Base-by-base conservation (phyloP, 2,888 invertebrate genomes). In the Parnassius glacialis region DNA sequence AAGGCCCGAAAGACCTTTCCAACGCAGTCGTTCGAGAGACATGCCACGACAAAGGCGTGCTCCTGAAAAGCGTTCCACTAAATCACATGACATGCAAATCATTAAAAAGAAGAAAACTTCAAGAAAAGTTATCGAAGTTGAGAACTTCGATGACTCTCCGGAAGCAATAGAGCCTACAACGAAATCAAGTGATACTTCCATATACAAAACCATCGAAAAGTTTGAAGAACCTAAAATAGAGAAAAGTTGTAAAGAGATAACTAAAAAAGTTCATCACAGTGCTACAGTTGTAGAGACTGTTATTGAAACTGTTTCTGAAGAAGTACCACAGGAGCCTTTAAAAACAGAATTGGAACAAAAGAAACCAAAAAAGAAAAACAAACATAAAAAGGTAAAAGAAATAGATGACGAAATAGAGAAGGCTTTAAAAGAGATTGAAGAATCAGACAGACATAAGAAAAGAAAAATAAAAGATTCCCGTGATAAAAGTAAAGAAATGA, bases 391-490 rank as follows among this genome's bases (percentile, higher is more conserved):
- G 69, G 61, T 66, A n/a, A 88, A 84, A 70, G 68, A 73, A 2
- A 64, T 72, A 16, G 85, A 84, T 68, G 90, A 91, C 67, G 90
- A 91, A 68, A 91, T 91, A 66, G 84, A 83, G 66, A 85, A 80
- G 70, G 90, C 89, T 52, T 75, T 91, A 0, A 90, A 88, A 76
- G 91, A 91, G 75, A 90, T 91, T 56, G 89, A 88, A 67, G 85
- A 83, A 57, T 74, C 76, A 44, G 80, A 84, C 53, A 85, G 79
- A 67, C 74, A 73, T 64, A 89, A 86, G 69, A 90, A 88, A 74
- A 90, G 83, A 72, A 86, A 81, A 71, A 62, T 56, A 0, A 86
- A 83, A 70, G 82, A 81, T 48, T 25, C 61, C 44, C 68, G 69
- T 45, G 84, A 86, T 50, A 80, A 76, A 50, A 77, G 70, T 64